Evolutionary conservation across 1,140 invertebrate species (phyloP).

Genomic region (Thrips palmi): DNA sequence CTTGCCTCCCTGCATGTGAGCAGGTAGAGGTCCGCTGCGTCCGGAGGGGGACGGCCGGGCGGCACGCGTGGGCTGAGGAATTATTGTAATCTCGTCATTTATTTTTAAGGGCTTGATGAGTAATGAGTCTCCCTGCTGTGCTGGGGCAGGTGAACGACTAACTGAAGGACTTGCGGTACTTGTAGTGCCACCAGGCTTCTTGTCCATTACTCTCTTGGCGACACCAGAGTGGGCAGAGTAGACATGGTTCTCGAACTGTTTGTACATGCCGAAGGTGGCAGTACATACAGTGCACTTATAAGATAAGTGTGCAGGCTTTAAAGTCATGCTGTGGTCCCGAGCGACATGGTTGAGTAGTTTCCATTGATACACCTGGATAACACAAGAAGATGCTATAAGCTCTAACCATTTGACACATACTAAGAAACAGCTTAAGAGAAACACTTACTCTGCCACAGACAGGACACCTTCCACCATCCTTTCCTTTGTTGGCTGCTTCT

Average conservation of each 20-base stretch:
- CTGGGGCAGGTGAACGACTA: not conserved
- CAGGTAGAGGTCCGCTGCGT: not conserved
- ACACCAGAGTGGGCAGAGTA: conserved; percentile 80
- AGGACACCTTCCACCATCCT: conserved; percentile 82
- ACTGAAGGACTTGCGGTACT: not conserved
- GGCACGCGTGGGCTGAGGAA: conserved; percentile 51
- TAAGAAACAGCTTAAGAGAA: not conserved
- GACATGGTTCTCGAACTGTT: conserved; percentile 85
- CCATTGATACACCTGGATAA: conserved; percentile 70
- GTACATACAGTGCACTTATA: conserved; percentile 92
- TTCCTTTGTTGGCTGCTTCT: conserved; percentile 84
- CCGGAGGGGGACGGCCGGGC: conserved; percentile 9
- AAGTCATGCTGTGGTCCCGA: conserved; percentile 71
- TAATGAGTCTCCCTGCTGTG: conserved; percentile 40
- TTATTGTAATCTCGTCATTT: conserved; percentile 83
- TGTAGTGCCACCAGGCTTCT: conserved; percentile 22
- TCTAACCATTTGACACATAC: conserved; percentile 1
- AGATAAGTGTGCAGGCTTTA: conserved; percentile 79
- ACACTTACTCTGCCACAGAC: conserved; percentile 68
- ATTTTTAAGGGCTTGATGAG: conserved; percentile 74
- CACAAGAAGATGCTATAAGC: conserved; percentile 8
- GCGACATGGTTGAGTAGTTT: conserved; percentile 80
- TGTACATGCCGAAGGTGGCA: conserved; percentile 87
- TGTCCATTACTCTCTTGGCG: conserved; percentile 59
- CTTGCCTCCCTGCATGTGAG: not conserved